Evolutionary conservation across 2,888 invertebrate species (phyloP), one percentile per base, ranked within the genome.

Genomic region (Oscheius sp.): DNA sequence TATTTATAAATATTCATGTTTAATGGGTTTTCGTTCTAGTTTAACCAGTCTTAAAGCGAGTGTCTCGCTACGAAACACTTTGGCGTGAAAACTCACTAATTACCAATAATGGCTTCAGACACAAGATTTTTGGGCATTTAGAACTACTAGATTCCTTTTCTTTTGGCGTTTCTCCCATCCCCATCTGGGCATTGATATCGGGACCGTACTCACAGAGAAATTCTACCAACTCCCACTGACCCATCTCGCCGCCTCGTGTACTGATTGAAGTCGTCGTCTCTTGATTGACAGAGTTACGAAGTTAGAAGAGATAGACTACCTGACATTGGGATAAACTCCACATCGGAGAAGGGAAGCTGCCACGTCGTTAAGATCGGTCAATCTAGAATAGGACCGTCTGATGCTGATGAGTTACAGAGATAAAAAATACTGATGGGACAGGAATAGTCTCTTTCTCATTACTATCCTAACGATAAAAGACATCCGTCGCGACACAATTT

Each of bases 161-260:
- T 73, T 95, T 94, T 48, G 98, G 96, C 74, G 96, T 96, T 91
- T 99, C 98, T 81, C 96, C 96, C 89, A 95, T 95, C 89, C 94
- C 95, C 89, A 97, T 98, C 90, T 94, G 94, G 48, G 96, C 96
- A 91, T 96, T 96, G 88, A 99, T 93, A 91, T 98, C 96, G 78
- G 97, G 98, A 81, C 97, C 98, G 90, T 95, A 94, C 91, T 96
- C 95, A 78, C 96, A 96, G 87, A 99, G 91, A 2, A 96, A 90
- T 91, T 99, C 98, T 86, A 99, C 92, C 70, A 98, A 95, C 90
- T 96, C 96, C 88, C 96, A 92, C 96, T 98, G 98, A 78, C 96
- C 98, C 98, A 99, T 91, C 96, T 97, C 58, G 98, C 97, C n/a
- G 98, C 97, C 7, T 97, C 97, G 91, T 99, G 98, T 0, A 86